Evolutionary conservation across 1,140 invertebrate genomes (phyloP), one percentile per base, ranked within the genome.

Genomic region (Scaptomyza graminum): DNA sequence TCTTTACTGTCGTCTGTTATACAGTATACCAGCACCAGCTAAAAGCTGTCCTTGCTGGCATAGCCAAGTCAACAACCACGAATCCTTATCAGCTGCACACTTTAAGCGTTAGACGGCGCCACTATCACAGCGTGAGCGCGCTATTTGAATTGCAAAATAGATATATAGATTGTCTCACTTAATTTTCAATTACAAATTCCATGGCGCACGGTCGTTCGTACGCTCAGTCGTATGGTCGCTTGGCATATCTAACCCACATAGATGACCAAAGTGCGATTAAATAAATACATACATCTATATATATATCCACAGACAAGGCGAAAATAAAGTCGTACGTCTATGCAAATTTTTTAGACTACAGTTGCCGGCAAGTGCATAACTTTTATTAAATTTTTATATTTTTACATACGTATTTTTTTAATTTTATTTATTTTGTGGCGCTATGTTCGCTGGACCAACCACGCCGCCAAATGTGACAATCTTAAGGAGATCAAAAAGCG

Each of bases 241-340:
- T 6, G 55, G 44, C 65, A 82, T 59, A 69, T 54, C 69, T 85
- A 84, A 68, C 81, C 81, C 81, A 84, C 81, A 84, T 85, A 77
- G 81, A 84, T 85, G 73, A 61, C 66, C 59, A 69, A 47, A 39
- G 28, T 56, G 62, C 64, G 80, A 84, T 84, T 84, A 84, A 66
- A 52, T 67, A 82, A 78, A 76, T 75, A 84, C 57, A 64, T 11
- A 46, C 9, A 31, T 9, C 16, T 22, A 75, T 9, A 25, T 22
- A 75, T 16, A 64, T 18, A 71, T 43, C 68, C 37, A 61, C 59
- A 54, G 47, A 31, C 16, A 41, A 8, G 55, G 47, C 70, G 65
- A 81, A 85, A 85, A 85, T 85, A 85, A 69, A 85, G 81, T 85
- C 81, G 76, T 84, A 85, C 60, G 65, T 85, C 81, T 87, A 87